Evolutionary conservation across 92 coral and sea anemone species (phyloP), one percentile per base, ranked within the genome.

Genomic region (Micromussa lordhowensis): DNA sequence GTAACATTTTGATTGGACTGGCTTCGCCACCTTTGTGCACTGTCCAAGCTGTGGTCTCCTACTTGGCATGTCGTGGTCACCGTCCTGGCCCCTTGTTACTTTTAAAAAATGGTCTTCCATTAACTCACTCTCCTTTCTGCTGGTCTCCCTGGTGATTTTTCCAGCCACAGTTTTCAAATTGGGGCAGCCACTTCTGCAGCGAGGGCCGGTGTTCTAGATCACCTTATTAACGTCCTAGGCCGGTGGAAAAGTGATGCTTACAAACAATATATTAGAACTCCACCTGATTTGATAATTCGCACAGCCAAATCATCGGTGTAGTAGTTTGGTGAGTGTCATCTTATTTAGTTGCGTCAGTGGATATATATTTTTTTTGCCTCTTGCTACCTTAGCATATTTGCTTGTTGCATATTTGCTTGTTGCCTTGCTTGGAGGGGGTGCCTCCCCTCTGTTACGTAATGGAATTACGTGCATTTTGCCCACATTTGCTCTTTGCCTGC

Each of bases 221-320:
- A 36, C 4, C 38, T 36, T 86, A 84, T 79, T 19, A 87, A 88
- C 28, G 69, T 72, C 26, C 64, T 88, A 7, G 90, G 92, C 53
- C 83, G 87, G 0, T 88, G 94, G 92, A 73, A 75, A 55, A 92
- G 92, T 48, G 68, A 89, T 26, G 92, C 90, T 13, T 92, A 84
- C 73, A 75, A 69, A 32, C 87, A 57, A 22, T 84, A 88, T 29
- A 82, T 91, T 12, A 66, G 82, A 24, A 88, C 94, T 18, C 86
- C 92, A 8, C 68, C 68, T 19, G 80, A 92, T 32, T 1, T 63
- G 1, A 44, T 51, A 2, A n/a, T 48, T 19, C 32, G 24, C 58
- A 77, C 81, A 21, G 88, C 88, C 72, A 79, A 30, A 51, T 69
- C 38, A 0, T 66, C 74, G 79, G 82, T 15, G 13, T 3, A 10